phyloP scores from a whole-genome alignment of 2,888 invertebrate species.

The Diaprepes abbreviatus region DNA sequence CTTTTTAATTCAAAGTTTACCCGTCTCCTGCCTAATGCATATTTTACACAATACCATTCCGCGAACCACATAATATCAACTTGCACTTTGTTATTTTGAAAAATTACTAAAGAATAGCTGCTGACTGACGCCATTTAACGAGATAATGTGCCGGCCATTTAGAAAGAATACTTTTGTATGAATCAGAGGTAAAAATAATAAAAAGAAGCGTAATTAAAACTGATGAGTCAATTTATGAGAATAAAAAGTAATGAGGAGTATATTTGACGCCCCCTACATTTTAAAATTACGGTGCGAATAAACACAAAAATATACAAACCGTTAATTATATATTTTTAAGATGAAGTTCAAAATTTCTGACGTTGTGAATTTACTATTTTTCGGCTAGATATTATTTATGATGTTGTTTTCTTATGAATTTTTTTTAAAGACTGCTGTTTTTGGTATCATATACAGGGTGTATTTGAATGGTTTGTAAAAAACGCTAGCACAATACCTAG shows the following conservation, averaged over 20 bases:
- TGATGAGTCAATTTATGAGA: slow-evolving; percentile 12
- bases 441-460: too few species aligned
- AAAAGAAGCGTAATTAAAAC: slow-evolving; percentile 15
- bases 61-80: slow-evolving; percentile 2
- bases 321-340: too few species aligned
- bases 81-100: not conserved
- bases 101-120: slow-evolving; percentile 21
- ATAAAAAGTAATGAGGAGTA: slow-evolving; percentile 8
- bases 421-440: too few species aligned
- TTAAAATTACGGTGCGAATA: not conserved
- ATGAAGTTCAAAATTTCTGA: too few species aligned
- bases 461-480: too few species aligned
- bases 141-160: not conserved
- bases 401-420: too few species aligned
- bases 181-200: slow-evolving; percentile 10
- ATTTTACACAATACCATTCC: not conserved
- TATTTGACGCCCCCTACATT: slow-evolving; percentile 9
- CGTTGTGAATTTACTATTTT: not conserved
- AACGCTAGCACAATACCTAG: too few species aligned
- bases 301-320: not conserved
- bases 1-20: too few species aligned
- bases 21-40: not conserved
- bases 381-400: too few species aligned
- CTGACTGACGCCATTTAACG: not conserved
- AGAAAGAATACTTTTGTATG: slow-evolving; percentile 5